Evolutionary conservation across 2,888 invertebrate species (phyloP).

Genomic region (Chrysotoxum bicinctum): DNA sequence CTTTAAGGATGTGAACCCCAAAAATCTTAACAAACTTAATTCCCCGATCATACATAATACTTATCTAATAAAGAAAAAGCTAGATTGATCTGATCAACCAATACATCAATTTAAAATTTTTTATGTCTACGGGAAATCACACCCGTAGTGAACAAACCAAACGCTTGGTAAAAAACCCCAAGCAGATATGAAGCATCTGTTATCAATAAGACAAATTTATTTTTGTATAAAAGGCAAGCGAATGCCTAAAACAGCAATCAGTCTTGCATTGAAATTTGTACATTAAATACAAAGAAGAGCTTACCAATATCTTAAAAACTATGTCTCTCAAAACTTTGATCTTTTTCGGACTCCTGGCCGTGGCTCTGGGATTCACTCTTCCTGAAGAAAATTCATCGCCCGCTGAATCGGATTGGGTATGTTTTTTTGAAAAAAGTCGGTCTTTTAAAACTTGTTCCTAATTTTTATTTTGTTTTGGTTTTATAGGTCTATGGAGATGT

Average conservation of each 20-base stretch:
- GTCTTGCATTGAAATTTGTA: background rate
- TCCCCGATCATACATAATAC: background rate
- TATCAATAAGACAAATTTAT: background rate
- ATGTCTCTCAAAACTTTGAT: slow-evolving; percentile 27
- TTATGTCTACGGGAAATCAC: background rate
- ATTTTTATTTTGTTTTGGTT: background rate
- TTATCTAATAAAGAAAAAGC: background rate
- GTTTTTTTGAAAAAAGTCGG: background rate
- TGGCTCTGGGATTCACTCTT: slow-evolving; percentile 32
- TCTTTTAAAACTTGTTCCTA: background rate
- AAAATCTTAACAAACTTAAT: background rate
- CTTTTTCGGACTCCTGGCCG: slow-evolving; percentile 18
- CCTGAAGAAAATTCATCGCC: slow-evolving; percentile 1
- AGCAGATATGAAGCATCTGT: background rate
- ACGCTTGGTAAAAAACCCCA: background rate
- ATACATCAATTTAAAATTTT: background rate
- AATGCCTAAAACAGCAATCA: background rate
- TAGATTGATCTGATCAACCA: background rate
- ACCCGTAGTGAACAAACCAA: background rate
- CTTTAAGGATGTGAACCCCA: background rate
- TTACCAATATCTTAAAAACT: background rate
- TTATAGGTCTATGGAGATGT: slow-evolving; percentile 7
- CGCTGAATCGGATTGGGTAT: slow-evolving; percentile 3
- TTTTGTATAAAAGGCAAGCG: background rate
- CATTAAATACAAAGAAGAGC: background rate